Percentiles rank a stretch among this genome's conserved stretches.
phyloP scores from a whole-genome alignment of 1,140 invertebrate species.

The Sitobion miscanthi region DNA sequence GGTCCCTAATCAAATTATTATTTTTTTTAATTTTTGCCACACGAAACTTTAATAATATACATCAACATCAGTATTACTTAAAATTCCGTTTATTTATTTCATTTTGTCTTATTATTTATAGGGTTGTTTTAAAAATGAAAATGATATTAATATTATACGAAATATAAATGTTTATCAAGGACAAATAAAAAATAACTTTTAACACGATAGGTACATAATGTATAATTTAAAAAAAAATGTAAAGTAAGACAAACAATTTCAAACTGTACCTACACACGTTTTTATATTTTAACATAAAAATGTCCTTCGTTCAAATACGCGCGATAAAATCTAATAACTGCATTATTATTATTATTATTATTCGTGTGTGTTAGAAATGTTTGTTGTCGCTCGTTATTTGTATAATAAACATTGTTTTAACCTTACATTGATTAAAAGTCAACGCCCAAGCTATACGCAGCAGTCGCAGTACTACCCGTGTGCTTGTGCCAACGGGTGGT shows the following conservation, averaged over 20 bases:
- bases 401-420: constrained; percentile 41
- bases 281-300: constrained; percentile 18
- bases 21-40: not conserved
- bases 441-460: not conserved
- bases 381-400: not conserved
- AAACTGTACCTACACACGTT: not conserved
- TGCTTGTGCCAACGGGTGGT: not conserved
- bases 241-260: not conserved
- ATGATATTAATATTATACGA: not conserved
- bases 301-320: not conserved
- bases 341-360: not conserved
- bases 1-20: not conserved
- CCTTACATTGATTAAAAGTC: constrained; percentile 29
- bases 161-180: constrained; percentile 11
- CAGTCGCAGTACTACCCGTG: not conserved
- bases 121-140: not conserved
- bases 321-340: not conserved
- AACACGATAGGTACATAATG: not conserved
- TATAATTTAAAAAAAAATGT: not conserved
- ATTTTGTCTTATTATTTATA: not conserved
- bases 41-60: not conserved
- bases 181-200: constrained; percentile 3
- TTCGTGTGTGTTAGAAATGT: not conserved
- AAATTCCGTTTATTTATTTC: not conserved
- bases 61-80: not conserved